Percentiles rank a stretch among this genome's conserved stretches.
phyloP scores from a whole-genome alignment of 2,113 vertebrate genomes.

The Meleagris gallopavo region DNA sequence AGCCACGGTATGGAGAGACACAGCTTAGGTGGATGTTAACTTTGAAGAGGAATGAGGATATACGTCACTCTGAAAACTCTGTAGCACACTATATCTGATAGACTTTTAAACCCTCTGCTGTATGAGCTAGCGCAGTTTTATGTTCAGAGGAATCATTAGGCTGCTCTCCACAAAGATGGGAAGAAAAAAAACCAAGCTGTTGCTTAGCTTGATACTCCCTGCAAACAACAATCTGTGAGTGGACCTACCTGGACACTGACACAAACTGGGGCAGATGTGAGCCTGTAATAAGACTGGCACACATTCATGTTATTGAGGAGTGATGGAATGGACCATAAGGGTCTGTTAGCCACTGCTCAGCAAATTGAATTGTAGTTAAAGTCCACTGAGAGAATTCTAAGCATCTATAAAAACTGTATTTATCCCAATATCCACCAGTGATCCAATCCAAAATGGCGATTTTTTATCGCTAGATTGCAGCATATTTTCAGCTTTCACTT shows the following conservation, averaged over 20 bases:
- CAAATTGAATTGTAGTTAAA: background rate
- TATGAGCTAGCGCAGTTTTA: background rate
- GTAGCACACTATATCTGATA: background rate
- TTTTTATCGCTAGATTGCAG: background rate
- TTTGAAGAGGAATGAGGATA: background rate
- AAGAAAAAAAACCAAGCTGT: background rate
- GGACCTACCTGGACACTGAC: background rate
- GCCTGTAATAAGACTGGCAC: background rate
- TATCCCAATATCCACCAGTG: background rate
- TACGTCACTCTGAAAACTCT: background rate
- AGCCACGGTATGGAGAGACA: background rate
- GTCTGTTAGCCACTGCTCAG: background rate
- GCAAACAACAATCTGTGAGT: background rate
- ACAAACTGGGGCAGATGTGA: background rate
- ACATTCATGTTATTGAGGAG: background rate
- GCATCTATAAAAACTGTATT: background rate
- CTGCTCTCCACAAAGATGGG: background rate
- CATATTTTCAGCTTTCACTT: background rate
- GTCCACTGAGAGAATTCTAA: background rate
- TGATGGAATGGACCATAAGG: background rate
- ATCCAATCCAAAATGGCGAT: background rate
- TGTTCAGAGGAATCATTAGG: background rate
- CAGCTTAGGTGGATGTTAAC: conserved; percentile 4
- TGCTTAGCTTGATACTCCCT: background rate
- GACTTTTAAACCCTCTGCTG: conserved; percentile 6